Evolutionary conservation across 2,888 invertebrate genomes (phyloP).

Genomic region (Anticlea derivata): DNA sequence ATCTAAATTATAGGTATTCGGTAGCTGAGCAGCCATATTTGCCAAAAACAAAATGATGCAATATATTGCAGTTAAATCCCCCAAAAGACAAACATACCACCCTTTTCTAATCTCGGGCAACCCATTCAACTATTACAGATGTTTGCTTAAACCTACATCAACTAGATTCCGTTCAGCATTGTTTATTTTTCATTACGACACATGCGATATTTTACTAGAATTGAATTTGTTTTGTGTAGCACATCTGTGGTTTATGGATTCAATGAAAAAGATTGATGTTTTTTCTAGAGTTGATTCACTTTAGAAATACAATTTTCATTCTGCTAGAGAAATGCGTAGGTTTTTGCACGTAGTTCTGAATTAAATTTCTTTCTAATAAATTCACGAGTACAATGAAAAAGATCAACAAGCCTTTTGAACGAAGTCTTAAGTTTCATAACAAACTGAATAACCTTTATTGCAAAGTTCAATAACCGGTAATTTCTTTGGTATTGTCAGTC

Average conservation of each 20-base stretch:
- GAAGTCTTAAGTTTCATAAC: too few species aligned
- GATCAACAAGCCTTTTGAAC: too few species aligned
- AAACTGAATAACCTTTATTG: too few species aligned
- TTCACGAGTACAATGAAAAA: background rate
- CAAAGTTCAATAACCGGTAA: too few species aligned
- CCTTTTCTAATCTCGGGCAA: slow-evolving; percentile 50
- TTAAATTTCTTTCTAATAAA: slow-evolving; percentile 7
- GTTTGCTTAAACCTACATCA: slow-evolving; percentile 59
- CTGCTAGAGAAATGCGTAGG: background rate
- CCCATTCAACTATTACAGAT: slow-evolving; percentile 50
- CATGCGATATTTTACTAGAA: slow-evolving; percentile 34
- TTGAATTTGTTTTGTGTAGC: background rate
- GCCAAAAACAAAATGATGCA: slow-evolving; percentile 35
- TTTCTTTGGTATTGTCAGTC: too few species aligned
- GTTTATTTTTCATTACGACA: slow-evolving; percentile 63
- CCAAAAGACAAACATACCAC: slow-evolving; percentile 31
- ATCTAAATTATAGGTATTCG: too few species aligned
- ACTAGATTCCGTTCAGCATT: slow-evolving; percentile 41
- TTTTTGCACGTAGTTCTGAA: background rate
- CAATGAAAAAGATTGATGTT: slow-evolving; percentile 2
- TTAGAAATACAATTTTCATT: background rate
- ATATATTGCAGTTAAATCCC: slow-evolving; percentile 44
- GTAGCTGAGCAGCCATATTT: background rate
- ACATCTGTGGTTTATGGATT: background rate
- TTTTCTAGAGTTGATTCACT: slow-evolving; percentile 1